Conservation (phyloP, 2,888 invertebrate species). For the Isoperla grammatica region DNA sequence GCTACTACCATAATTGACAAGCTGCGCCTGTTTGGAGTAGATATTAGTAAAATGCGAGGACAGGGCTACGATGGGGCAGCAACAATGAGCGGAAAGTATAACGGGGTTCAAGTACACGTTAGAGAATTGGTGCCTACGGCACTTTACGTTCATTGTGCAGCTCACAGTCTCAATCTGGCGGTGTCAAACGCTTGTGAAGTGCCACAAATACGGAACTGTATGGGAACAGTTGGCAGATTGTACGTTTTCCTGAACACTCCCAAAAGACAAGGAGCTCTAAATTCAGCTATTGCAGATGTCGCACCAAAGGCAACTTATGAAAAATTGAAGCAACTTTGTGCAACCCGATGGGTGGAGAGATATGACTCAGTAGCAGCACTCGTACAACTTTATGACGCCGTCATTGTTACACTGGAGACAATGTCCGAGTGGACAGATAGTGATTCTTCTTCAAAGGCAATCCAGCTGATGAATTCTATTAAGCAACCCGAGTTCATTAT, state of each 20-base stretch:
- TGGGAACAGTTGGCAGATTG: not conserved
- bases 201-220: slow-evolving; percentile 2
- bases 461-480: not conserved
- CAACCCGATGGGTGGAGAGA: slow-evolving; percentile 11
- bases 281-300: not conserved
- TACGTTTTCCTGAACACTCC: not conserved
- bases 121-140: not conserved
- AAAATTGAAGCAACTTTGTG: slow-evolving; percentile 12
- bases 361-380: slow-evolving; percentile 1
- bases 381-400: not conserved
- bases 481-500: slow-evolving; percentile 2
- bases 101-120: slow-evolving; percentile 5
- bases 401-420: slow-evolving; percentile 7
- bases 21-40: not conserved
- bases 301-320: not conserved
- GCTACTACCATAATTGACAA: slow-evolving; percentile 5
- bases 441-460: slow-evolving; percentile 12
- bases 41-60: slow-evolving; percentile 8
- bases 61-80: slow-evolving; percentile 13
- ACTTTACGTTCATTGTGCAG: not conserved
- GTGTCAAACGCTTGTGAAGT: slow-evolving; percentile 12
- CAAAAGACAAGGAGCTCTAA: slow-evolving; percentile 4
- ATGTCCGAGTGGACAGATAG: not conserved
- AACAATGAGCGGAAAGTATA: slow-evolving; percentile 7
- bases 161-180: slow-evolving; percentile 12